Evolutionary conservation across 2,888 invertebrate genomes (phyloP), one percentile per base, ranked within the genome.

Genomic region (Scaptomyza reducta): DNA sequence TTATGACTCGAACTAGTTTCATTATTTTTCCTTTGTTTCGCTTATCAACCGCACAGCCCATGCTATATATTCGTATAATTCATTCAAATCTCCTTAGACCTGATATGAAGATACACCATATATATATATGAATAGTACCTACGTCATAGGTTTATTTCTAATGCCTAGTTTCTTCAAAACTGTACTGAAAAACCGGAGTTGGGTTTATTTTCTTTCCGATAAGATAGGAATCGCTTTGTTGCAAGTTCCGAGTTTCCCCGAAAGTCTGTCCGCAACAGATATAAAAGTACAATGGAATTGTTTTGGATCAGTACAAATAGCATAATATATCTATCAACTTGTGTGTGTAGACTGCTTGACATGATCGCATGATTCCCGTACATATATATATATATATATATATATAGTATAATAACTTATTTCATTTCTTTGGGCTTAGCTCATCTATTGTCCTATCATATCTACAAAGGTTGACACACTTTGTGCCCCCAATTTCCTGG

Each of bases 401-500:
- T 42, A 22, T 22, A n/a, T n/a, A n/a, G n/a, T n/a, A n/a, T n/a
- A n/a, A n/a, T n/a, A n/a, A n/a, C n/a, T 45, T 46, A 57, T 56
- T 11, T 10, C 11, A 46, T 29, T 29, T n/a, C 11, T 14, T 16
- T 14, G 13, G 1, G 27, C 27, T 27, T 27, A 27, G 27, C 27
- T 14, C 27, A 38, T 46, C 46, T 50, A 46, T 60, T 50, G 16
- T 33, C 38, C 33, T 50, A 41, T 29, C 49, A 65, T 68, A 68
- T 22, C 18, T 63, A 38, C 46, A 42, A 35, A 25, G 40, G 31
- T 27, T 64, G 59, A 22, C 35, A 49, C 74, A 54, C 77, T 44
- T 47, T 47, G 71, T 11, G 50, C 14, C 22, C 44, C 16, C 40
- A 63, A 57, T 71, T 79, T 79, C 77, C 79, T 74, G 70, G 16